Conservation (phyloP, 2,797 vertebrate species). For the Artibeus jamaicensis region DNA sequence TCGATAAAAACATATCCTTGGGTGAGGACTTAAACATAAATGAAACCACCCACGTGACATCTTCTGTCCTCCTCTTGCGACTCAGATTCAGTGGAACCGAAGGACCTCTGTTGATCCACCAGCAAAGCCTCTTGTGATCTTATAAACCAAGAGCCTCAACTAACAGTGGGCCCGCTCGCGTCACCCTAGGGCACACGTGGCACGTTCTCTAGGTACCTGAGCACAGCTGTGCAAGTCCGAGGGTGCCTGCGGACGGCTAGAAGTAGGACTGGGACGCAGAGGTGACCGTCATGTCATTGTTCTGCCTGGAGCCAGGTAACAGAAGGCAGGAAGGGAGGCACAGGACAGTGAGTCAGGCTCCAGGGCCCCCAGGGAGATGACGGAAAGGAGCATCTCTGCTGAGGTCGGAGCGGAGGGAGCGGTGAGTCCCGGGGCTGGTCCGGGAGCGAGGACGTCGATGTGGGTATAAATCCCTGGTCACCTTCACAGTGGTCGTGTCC, state of each 20-base stretch:
- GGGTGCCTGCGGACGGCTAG: background rate
- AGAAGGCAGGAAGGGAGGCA: background rate
- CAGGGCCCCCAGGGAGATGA: background rate
- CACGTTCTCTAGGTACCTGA: background rate
- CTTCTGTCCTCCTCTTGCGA: background rate
- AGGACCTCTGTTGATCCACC: background rate
- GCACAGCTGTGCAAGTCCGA: background rate
- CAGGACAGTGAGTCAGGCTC: no score
- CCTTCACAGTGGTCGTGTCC: background rate
- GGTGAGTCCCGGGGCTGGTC: no score
- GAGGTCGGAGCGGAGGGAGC: background rate
- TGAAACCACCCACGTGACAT: background rate
- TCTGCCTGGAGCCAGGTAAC: background rate
- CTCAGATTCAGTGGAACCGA: background rate
- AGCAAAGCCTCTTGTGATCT: background rate
- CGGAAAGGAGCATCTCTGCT: background rate
- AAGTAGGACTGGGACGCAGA: background rate
- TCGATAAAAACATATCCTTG: no score
- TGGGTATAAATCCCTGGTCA: background rate
- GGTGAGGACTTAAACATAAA: no score
- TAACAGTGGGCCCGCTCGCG: no score
- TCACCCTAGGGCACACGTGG: background rate
- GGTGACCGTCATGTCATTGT: background rate
- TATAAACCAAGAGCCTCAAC: background rate
- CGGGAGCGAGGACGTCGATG: background rate